phyloP scores from a whole-genome alignment of 64 coral and sea anemone species.

The Hydrozoanthus tunicans region DNA sequence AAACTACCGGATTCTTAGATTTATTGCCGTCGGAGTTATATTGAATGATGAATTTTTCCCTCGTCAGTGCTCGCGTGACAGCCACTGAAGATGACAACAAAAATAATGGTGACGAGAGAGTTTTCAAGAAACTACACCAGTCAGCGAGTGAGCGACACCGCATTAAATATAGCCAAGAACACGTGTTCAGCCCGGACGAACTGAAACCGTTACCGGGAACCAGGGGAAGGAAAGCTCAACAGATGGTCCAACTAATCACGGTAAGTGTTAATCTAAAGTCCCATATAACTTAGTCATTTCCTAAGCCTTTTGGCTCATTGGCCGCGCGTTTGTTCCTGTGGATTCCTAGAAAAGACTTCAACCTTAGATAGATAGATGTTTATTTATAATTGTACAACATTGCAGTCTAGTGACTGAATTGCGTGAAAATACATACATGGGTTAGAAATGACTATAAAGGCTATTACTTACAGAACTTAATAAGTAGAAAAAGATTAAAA shows the following conservation, averaged over 20 bases:
- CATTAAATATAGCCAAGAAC: constrained; percentile 24
- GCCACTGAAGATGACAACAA: neutral
- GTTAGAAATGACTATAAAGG: no score
- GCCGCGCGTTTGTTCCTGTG: no score
- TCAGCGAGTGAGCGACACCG: constrained; percentile 25
- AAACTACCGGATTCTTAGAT: no score
- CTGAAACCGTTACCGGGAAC: constrained; percentile 1
- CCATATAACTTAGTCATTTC: no score
- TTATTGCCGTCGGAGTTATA: neutral
- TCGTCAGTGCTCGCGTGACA: constrained; percentile 7
- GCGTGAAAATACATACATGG: no score
- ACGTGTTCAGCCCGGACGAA: constrained; percentile 1
- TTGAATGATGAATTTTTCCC: neutral
- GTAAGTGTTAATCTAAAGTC: neutral
- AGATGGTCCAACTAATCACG: constrained; percentile 48
- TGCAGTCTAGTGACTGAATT: no score
- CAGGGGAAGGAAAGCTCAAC: constrained; percentile 33
- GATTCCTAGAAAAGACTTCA: no score
- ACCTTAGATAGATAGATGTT: no score
- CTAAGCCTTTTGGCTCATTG: no score
- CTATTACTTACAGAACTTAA: no score
- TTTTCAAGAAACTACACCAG: constrained; percentile 25
- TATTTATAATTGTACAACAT: no score
- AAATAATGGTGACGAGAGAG: neutral
- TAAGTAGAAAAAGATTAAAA: no score